Evolutionary conservation across 2,113 vertebrate species (phyloP).

Genomic region (Dicentrarchus labrax): DNA sequence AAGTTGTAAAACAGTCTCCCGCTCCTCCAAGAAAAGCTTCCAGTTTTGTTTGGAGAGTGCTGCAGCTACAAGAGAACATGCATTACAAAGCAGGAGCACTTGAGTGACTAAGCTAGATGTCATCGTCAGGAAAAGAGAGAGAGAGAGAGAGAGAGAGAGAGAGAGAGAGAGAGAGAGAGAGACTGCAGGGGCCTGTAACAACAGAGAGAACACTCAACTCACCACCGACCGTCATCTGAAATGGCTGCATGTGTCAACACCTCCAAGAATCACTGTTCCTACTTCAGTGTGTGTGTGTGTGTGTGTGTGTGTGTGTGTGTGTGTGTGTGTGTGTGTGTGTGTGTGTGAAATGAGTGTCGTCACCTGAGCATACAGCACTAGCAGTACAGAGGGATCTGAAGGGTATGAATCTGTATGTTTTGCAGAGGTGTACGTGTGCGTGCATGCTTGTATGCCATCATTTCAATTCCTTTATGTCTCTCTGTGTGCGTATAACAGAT

Average conservation of each 20-base stretch:
- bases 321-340: background rate
- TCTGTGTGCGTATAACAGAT: conserved; percentile 16
- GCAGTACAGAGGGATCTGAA: conserved; percentile 23
- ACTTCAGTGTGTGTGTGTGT: conserved; percentile 39
- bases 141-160: conserved; percentile 35
- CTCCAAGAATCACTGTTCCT: conserved; percentile 60
- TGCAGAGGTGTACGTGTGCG: conserved; percentile 20
- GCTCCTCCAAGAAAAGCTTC: conserved; percentile 28
- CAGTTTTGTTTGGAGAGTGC: conserved; percentile 52
- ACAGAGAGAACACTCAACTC: conserved; percentile 63
- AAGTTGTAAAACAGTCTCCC: conserved; percentile 4
- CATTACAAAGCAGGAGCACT: conserved; percentile 72
- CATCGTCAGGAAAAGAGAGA: conserved; percentile 68
- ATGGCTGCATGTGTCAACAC: conserved; percentile 78
- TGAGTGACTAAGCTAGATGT: conserved; percentile 79
- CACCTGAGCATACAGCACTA: conserved; percentile 30
- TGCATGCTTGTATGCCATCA: conserved; percentile 43
- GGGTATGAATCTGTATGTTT: conserved; percentile 17
- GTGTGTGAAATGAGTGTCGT: conserved; percentile 40
- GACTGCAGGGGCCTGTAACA: conserved; percentile 71
- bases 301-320: conserved; percentile 2
- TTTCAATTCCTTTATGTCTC: conserved; percentile 5
- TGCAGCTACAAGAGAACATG: conserved; percentile 55
- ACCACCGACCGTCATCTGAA: conserved; percentile 69
- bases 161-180: conserved; percentile 48